Percentiles rank a stretch among this genome's conserved stretches.
phyloP scores from a whole-genome alignment of 2,888 invertebrate genomes.

The Harmothoe impar region DNA sequence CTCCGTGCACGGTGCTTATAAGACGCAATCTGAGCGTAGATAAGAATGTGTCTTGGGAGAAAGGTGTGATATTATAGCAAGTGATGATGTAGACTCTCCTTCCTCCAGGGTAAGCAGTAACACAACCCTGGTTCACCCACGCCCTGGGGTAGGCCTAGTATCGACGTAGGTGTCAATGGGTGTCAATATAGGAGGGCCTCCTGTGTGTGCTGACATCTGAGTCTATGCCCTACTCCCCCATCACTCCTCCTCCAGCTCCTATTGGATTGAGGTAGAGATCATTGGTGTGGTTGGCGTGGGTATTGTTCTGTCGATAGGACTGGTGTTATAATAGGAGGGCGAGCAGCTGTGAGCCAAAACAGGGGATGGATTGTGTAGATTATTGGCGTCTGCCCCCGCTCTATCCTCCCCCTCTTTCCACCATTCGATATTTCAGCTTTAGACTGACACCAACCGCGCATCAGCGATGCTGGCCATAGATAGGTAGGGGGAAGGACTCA shows the following conservation, averaged over 20 bases:
- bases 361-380: conserved; percentile 43
- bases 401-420: no score
- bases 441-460: background rate
- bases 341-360: background rate
- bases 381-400: background rate
- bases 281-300: background rate
- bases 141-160: no score
- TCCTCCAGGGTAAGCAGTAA: no score
- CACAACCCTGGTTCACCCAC: no score
- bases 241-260: background rate
- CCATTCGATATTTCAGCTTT: background rate
- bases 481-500: no score
- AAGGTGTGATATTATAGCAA: no score
- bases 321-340: background rate
- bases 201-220: background rate
- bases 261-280: background rate
- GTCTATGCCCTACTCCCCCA: background rate
- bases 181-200: background rate
- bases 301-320: conserved; percentile 33
- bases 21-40: no score
- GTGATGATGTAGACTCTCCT: no score
- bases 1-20: no score
- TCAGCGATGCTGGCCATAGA: no score
- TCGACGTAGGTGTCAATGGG: no score
- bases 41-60: no score